These are phyloP conservation scores for Amphiura filiformis DNA, from an alignment of 35 echinoderm and acorn worm species.

Conservation along the genomic window DNA sequence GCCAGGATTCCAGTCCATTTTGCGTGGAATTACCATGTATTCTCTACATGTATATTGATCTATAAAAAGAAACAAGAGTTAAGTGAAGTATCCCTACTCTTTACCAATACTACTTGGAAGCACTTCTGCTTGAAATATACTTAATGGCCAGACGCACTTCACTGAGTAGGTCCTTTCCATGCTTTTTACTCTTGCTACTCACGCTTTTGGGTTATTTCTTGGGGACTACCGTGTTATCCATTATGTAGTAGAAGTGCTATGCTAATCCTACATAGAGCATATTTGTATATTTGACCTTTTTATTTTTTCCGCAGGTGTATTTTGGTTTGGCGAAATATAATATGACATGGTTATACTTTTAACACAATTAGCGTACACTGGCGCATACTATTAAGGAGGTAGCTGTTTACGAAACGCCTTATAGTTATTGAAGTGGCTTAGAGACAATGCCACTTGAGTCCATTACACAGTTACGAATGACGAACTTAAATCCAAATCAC, in stretches of 20 bases:
- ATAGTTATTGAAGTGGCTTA: background rate
- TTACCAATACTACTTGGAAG: too few relatives aligned
- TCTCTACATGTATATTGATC: too few relatives aligned
- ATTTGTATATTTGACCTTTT: background rate
- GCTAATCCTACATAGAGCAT: background rate
- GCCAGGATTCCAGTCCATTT: too few relatives aligned
- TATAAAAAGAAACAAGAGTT: too few relatives aligned
- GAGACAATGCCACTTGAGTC: background rate
- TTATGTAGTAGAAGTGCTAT: background rate
- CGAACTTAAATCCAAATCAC: background rate
- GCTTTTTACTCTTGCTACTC: too few relatives aligned
- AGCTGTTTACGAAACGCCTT: background rate
- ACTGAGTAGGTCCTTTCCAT: too few relatives aligned
- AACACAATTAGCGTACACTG: background rate
- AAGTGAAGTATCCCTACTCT: too few relatives aligned
- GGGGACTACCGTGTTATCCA: background rate
- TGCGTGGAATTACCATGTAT: too few relatives aligned
- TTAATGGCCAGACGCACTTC: too few relatives aligned
- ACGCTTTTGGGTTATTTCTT: too few relatives aligned
- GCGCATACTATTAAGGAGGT: background rate
- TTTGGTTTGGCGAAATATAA: slow-evolving; percentile 1
- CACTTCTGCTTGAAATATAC: too few relatives aligned
- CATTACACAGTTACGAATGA: background rate
- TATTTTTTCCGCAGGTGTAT: background rate
- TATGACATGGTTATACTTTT: background rate